Evolutionary conservation across 2,797 vertebrate species (phyloP).

Genomic region (Sebastes ruberrimus): DNA sequence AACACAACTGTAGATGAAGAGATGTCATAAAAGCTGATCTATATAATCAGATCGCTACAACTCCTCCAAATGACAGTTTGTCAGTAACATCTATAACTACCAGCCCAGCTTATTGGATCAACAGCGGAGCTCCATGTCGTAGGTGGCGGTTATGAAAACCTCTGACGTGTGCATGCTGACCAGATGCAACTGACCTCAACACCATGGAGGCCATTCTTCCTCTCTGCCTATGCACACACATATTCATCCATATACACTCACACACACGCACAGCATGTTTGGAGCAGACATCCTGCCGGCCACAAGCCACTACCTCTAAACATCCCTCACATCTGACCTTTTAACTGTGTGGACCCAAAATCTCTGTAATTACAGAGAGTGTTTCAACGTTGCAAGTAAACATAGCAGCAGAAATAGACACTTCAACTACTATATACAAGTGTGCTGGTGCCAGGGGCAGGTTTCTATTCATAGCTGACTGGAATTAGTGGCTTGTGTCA

Average conservation of each 20-base stretch:
- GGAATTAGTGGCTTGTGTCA: conserved; percentile 75
- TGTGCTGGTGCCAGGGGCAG: conserved; percentile 65
- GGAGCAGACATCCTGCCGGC: conserved; percentile 67
- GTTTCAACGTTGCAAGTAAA: conserved; percentile 78
- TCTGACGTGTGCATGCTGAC: conserved; percentile 53
- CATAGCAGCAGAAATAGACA: conserved; percentile 78
- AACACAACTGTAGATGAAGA: neutral
- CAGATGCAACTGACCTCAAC: conserved; percentile 58
- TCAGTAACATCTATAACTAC: neutral
- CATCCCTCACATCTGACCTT: conserved; percentile 78
- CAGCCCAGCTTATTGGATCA: neutral
- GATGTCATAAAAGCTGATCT: conserved; percentile 6
- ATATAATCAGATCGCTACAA: neutral
- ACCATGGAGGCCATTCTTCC: conserved; percentile 66
- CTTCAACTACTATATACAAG: conserved; percentile 74
- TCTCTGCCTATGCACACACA: conserved; percentile 9
- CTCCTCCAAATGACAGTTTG: conserved; percentile 13
- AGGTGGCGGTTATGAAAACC: conserved; percentile 49
- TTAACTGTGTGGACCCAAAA: conserved; percentile 72
- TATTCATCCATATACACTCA: neutral
- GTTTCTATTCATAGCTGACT: conserved; percentile 81
- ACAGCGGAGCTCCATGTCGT: conserved; percentile 17
- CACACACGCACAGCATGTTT: conserved; percentile 25
- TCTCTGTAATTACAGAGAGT: conserved; percentile 78
- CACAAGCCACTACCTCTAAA: conserved; percentile 76